Evolutionary conservation across 2,888 invertebrate species (phyloP).

Genomic region (Troides aeacus): DNA sequence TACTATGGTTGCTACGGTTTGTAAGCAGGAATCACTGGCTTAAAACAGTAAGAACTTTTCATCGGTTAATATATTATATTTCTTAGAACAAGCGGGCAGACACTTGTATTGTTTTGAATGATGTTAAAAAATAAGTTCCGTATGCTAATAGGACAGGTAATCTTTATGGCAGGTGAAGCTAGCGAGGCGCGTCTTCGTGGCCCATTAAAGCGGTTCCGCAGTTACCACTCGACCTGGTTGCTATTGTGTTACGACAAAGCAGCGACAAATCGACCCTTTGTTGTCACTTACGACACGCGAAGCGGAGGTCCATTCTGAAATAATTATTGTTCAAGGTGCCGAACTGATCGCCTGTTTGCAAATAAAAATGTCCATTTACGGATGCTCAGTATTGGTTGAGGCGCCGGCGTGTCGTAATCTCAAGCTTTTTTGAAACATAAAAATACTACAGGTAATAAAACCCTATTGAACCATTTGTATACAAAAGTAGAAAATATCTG

Average conservation of each 20-base stretch:
- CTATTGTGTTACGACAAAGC: slow-evolving; percentile 58
- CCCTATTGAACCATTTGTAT: no score
- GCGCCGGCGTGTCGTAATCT: background rate
- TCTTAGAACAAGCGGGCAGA: slow-evolving; percentile 18
- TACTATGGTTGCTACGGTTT: background rate
- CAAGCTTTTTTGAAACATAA: background rate
- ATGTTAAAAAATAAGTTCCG: slow-evolving; percentile 27
- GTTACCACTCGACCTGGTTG: slow-evolving; percentile 53
- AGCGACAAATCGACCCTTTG: slow-evolving; percentile 66
- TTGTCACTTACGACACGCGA: slow-evolving; percentile 34
- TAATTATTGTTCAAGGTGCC: slow-evolving; percentile 27
- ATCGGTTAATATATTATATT: slow-evolving; percentile 6
- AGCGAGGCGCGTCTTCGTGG: slow-evolving; percentile 35
- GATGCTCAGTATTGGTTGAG: background rate
- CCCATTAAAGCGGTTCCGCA: slow-evolving; percentile 48
- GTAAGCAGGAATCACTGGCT: background rate
- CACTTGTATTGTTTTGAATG: slow-evolving; percentile 19
- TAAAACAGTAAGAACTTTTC: background rate
- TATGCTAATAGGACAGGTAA: slow-evolving; percentile 28
- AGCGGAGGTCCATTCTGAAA: slow-evolving; percentile 30
- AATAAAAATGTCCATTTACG: background rate
- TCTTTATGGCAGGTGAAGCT: slow-evolving; percentile 23
- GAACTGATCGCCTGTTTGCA: background rate
- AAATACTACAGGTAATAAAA: background rate
- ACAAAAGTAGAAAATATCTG: no score